Percentiles rank a stretch among this genome's conserved stretches.
Conservation (phyloP, 2,797 vertebrate genomes). For the Lepilemur septentrionalis region DNA sequence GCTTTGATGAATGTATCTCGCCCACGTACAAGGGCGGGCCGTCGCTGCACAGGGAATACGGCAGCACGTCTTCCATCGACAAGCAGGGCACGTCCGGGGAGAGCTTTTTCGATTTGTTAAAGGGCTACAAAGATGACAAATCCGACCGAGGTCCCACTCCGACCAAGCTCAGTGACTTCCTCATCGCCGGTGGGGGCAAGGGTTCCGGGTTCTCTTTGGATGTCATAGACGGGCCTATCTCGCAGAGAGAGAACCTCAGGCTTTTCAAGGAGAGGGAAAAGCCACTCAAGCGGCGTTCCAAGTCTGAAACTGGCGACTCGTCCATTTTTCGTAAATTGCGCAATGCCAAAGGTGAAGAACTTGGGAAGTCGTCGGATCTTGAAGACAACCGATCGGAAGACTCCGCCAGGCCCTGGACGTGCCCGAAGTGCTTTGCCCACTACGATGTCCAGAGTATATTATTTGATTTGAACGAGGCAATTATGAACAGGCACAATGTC, state of each 20-base stretch:
- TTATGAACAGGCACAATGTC: constrained; percentile 92
- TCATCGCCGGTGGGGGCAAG: constrained; percentile 88
- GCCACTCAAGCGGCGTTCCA: constrained; percentile 95
- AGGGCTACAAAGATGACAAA: constrained; percentile 93
- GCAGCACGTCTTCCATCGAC: constrained; percentile 98
- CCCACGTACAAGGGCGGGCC: constrained; percentile 93
- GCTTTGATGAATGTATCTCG: constrained; percentile 95
- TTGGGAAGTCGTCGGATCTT: constrained; percentile 91
- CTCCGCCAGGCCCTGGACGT: constrained; percentile 91
- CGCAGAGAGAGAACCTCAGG: constrained; percentile 92
- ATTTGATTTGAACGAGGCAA: constrained; percentile 95
- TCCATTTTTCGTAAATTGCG: constrained; percentile 98
- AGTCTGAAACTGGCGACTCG: constrained; percentile 96
- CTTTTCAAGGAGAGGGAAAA: constrained; percentile 95
- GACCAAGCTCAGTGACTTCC: constrained; percentile 92
- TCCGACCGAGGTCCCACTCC: constrained; percentile 91
- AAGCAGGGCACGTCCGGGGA: constrained; percentile 95
- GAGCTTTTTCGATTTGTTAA: constrained; percentile 95
- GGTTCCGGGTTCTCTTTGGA: constrained; percentile 89
- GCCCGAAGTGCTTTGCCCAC: constrained; percentile 96
- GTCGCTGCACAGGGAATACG: constrained; percentile 95
- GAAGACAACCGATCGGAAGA: constrained; percentile 94
- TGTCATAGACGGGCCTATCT: constrained; percentile 90
- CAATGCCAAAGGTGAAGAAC: constrained; percentile 93
- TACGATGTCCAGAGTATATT: constrained; percentile 97